phyloP scores from a whole-genome alignment of 2,888 invertebrate species.

The Trichopria drosophilae region DNA sequence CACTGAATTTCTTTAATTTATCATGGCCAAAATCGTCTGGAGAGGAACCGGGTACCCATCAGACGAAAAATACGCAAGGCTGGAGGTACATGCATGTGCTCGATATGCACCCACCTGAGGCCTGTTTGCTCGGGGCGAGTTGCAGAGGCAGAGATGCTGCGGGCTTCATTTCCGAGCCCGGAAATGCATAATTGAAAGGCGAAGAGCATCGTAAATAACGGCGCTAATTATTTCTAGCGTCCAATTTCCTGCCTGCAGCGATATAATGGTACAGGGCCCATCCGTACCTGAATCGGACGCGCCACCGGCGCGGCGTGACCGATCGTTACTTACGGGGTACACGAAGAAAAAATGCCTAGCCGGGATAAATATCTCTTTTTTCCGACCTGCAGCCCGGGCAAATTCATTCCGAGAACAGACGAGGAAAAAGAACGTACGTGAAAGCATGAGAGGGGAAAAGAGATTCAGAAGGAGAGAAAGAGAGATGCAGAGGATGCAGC shows the following conservation, averaged over 20 bases:
- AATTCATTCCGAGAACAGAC: conserved; percentile 27
- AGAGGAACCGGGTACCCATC: no score
- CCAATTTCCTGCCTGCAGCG: conserved; percentile 48
- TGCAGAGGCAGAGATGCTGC: conserved; percentile 32
- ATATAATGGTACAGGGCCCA: conserved; percentile 37
- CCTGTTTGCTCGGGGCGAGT: no score
- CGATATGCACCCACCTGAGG: no score
- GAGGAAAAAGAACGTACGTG: no score
- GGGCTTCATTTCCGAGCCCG: conserved; percentile 48
- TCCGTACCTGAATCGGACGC: conserved; percentile 36
- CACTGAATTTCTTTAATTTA: no score
- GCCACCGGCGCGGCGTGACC: conserved; percentile 41
- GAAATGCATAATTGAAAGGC: conserved; percentile 52
- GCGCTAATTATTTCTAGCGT: conserved; percentile 52
- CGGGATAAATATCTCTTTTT: conserved; percentile 30
- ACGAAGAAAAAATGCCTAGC: conserved; percentile 34
- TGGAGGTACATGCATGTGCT: no score
- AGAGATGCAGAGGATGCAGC: no score
- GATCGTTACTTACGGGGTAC: conserved; percentile 40
- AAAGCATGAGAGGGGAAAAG: no score
- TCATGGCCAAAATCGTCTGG: no score
- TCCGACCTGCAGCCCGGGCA: no score
- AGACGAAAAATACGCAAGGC: no score
- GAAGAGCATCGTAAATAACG: conserved; percentile 49
- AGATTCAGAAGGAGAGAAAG: no score